These are phyloP conservation scores for Lampris megalopsis DNA, from an alignment of 2,113 vertebrate genomes.

Conservation along the genomic window DNA sequence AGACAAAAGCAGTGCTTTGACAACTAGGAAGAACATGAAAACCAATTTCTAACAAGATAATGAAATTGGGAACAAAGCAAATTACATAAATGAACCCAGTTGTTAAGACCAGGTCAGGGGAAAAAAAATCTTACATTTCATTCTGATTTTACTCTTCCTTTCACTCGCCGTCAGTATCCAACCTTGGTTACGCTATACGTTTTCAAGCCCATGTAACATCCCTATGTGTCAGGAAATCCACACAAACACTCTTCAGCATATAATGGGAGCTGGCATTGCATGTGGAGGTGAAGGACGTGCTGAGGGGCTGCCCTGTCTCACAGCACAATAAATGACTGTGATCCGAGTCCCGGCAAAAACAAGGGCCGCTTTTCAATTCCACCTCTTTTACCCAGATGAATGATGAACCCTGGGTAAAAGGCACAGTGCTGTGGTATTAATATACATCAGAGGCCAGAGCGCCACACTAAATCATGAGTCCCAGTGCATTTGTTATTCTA, in stretches of 20 bases:
- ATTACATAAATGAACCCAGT: not conserved
- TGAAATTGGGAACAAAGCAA: not conserved
- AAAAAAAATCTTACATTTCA: not conserved
- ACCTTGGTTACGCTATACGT: slow-evolving; percentile 1
- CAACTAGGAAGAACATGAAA: not conserved
- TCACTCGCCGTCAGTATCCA: not conserved
- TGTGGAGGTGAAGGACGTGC: slow-evolving; percentile 65
- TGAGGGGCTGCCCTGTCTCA: slow-evolving; percentile 55
- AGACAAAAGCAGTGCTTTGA: slow-evolving; percentile 16
- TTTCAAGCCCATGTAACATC: slow-evolving; percentile 9
- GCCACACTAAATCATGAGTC: slow-evolving; percentile 73
- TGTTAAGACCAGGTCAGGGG: not conserved
- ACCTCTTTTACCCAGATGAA: slow-evolving; percentile 70
- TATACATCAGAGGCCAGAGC: slow-evolving; percentile 75
- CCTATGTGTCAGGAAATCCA: slow-evolving; percentile 8
- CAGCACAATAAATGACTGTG: slow-evolving; percentile 76
- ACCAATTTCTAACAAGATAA: not conserved
- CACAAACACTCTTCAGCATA: slow-evolving; percentile 39
- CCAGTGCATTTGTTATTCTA: slow-evolving; percentile 74
- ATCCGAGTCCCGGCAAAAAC: slow-evolving; percentile 69
- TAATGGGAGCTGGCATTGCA: slow-evolving; percentile 53
- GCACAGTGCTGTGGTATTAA: slow-evolving; percentile 75
- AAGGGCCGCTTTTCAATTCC: slow-evolving; percentile 77
- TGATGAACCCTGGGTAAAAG: slow-evolving; percentile 73
- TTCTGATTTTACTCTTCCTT: not conserved